phyloP scores from a whole-genome alignment of 2,888 invertebrate genomes.

The Taphrorychus bicolor region DNA sequence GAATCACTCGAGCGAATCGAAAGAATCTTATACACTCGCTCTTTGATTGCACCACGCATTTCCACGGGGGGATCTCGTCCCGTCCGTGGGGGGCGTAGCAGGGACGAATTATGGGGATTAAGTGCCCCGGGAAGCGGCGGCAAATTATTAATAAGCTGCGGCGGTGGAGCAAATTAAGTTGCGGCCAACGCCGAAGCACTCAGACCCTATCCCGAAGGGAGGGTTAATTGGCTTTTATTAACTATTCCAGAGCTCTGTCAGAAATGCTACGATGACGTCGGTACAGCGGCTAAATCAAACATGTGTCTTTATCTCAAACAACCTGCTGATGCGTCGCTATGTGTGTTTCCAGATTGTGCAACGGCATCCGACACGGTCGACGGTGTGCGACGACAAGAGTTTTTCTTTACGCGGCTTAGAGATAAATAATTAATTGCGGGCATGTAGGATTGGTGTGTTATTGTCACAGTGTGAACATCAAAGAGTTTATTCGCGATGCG shows the following conservation, averaged over 20 bases:
- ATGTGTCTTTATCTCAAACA: not conserved
- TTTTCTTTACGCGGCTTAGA: slow-evolving; percentile 18
- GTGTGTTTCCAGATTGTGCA: slow-evolving; percentile 20
- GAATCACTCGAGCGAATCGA: slow-evolving; percentile 58
- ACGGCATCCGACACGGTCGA: slow-evolving; percentile 16
- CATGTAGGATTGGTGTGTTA: slow-evolving; percentile 6
- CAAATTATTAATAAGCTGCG: slow-evolving; percentile 40
- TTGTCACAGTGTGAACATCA: slow-evolving; percentile 12
- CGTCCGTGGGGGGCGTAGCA: slow-evolving; percentile 15
- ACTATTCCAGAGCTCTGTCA: not conserved
- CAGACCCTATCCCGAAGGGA: slow-evolving; percentile 17
- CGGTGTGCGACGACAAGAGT: slow-evolving; percentile 12
- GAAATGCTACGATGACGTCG: not conserved
- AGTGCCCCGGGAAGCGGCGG: slow-evolving; percentile 33
- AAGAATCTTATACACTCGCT: slow-evolving; percentile 54
- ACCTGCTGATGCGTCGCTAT: not conserved
- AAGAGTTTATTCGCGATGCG: not conserved
- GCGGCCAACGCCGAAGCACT: slow-evolving; percentile 25
- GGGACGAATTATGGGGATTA: slow-evolving; percentile 32
- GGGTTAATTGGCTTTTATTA: slow-evolving; percentile 13
- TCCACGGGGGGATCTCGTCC: slow-evolving; percentile 7
- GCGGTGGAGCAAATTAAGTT: slow-evolving; percentile 36
- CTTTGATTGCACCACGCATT: slow-evolving; percentile 50
- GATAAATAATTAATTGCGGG: slow-evolving; percentile 20
- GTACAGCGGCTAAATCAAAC: not conserved